Evolutionary conservation across 2,797 vertebrate genomes (phyloP), one percentile per base, ranked within the genome.

Genomic region (Hylomyscus alleni): DNA sequence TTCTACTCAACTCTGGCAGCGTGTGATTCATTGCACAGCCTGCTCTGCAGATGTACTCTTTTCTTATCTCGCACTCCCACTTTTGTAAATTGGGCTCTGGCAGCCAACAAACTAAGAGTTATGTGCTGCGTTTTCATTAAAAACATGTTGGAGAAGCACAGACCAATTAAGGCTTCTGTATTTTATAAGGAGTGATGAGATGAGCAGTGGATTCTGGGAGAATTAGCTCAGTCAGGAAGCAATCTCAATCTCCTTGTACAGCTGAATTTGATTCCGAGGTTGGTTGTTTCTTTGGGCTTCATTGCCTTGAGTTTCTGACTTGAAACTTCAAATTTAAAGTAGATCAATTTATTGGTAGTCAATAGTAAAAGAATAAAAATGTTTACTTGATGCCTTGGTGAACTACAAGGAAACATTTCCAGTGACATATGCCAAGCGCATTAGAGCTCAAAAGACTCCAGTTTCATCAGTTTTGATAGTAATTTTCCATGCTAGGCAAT

Each of bases 21-120:
- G 99, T 98, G 99, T 99, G 99, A 99, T 99, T 99, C 99, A 99
- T 99, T 99, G 99, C 99, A 98, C 99, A 98, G 99, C 99, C 99
- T 99, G 99, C 99, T 99, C 98, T 99, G 99, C 99, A 99, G 99
- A 99, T 99, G 98, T 99, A 99, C 99, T 99, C 99, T 99, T 99
- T 99, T 99, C 99, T 99, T 99, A 99, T 99, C 99, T 99, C 98
- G 98, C 99, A 99, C 99, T 99, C 99, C 99, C 99, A 99, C 99
- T 99, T 99, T 99, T 99, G 99, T 99, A 99, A 99, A 99, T 99
- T 99, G 99, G 99, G 99, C 99, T 99, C 99, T 99, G 99, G 99
- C 99, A 99, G 99, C 99, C 99, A 99, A 99, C 99, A 99, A 99
- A 99, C 99, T 99, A 99, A 99, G 99, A 99, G 99, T 99, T 99